Percentiles rank a stretch among this genome's conserved stretches.
phyloP scores from a whole-genome alignment of 1,140 invertebrate species.

The Pachyrhynchus sulphureomaculatus region DNA sequence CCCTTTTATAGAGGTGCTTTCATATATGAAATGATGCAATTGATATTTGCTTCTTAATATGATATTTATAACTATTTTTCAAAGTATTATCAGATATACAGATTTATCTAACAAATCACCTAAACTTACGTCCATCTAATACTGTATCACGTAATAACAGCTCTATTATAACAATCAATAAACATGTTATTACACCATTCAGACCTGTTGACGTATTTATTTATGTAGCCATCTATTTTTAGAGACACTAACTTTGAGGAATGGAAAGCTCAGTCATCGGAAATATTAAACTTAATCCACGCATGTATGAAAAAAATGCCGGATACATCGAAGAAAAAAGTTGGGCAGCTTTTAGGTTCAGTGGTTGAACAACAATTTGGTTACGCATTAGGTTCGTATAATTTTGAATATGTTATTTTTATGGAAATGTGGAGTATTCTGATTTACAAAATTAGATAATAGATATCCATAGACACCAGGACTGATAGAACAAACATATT shows the following conservation, averaged over 20 bases:
- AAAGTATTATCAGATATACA: too few species aligned
- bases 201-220: background rate
- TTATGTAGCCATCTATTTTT: constrained; percentile 9
- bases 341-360: constrained; percentile 42
- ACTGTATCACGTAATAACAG: too few species aligned
- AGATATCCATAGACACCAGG: too few species aligned
- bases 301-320: constrained; percentile 33
- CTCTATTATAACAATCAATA: background rate
- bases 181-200: background rate
- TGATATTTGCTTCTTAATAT: too few species aligned
- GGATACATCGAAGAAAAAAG: constrained; percentile 34
- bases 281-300: constrained; percentile 35
- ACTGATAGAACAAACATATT: too few species aligned
- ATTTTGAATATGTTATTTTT: background rate
- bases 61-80: too few species aligned
- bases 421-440: background rate
- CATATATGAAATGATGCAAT: too few species aligned
- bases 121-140: too few species aligned
- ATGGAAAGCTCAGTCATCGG: constrained; percentile 38
- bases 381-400: constrained; percentile 49
- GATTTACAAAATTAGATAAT: background rate
- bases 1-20: too few species aligned
- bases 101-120: too few species aligned
- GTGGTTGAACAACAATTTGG: constrained; percentile 51
- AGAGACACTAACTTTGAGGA: constrained; percentile 23